phyloP scores from a whole-genome alignment of 2,113 vertebrate species.

The Boulengeromyrus knoepffleri region DNA sequence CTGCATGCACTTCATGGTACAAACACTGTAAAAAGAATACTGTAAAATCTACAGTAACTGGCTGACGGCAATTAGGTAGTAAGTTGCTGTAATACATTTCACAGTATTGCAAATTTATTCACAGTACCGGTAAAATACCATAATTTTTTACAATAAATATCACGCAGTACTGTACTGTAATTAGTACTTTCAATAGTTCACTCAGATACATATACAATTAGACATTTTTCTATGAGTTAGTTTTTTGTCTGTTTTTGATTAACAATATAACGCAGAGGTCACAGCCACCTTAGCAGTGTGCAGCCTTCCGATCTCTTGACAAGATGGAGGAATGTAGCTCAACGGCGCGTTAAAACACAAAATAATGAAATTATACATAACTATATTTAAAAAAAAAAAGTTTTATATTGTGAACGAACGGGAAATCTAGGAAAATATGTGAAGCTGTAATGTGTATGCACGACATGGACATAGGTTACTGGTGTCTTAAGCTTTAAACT shows the following conservation, averaged over 20 bases:
- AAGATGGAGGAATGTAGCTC: neutral
- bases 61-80: too few relatives aligned
- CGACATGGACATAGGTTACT: neutral
- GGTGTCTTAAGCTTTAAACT: neutral
- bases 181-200: neutral
- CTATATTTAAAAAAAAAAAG: neutral
- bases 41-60: too few relatives aligned
- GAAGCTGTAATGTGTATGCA: neutral
- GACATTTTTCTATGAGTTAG: neutral
- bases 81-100: too few relatives aligned
- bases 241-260: neutral
- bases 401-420: neutral
- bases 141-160: too few relatives aligned
- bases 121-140: too few relatives aligned
- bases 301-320: neutral
- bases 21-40: neutral
- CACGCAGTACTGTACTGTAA: too few relatives aligned
- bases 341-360: neutral
- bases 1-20: neutral
- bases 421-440: neutral
- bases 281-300: neutral
- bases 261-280: neutral
- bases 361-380: neutral
- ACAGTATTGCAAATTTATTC: too few relatives aligned
- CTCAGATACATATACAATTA: neutral